Evolutionary conservation across 2,797 vertebrate genomes (phyloP).

Genomic region (Denticeps clupeoides): DNA sequence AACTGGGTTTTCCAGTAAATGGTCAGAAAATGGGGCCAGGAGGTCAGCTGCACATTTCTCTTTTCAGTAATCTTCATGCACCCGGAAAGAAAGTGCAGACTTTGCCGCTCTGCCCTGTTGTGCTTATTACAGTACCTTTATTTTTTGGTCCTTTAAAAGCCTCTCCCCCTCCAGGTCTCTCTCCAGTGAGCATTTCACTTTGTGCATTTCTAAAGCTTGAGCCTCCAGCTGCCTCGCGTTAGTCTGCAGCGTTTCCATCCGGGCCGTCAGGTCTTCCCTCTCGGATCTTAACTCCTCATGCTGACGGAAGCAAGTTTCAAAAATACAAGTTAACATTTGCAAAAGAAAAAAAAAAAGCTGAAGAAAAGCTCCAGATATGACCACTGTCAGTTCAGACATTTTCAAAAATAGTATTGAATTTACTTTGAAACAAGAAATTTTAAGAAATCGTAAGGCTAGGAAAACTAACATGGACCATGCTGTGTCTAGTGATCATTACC

Average conservation of each 20-base stretch:
- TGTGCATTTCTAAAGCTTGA: constrained; percentile 74
- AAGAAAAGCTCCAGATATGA: background rate
- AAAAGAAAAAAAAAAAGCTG: background rate
- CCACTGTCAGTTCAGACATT: no score
- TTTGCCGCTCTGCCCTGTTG: background rate
- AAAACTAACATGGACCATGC: no score
- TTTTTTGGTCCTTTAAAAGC: constrained; percentile 79
- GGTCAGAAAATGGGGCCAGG: no score
- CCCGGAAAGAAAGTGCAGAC: background rate
- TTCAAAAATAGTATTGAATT: no score
- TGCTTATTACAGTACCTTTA: constrained; percentile 62
- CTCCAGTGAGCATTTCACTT: constrained; percentile 58
- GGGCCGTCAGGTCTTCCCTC: constrained; percentile 71
- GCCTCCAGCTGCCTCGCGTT: constrained; percentile 70
- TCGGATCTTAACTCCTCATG: constrained; percentile 64
- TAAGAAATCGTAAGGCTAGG: no score
- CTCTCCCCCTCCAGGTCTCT: constrained; percentile 78
- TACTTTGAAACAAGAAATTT: no score
- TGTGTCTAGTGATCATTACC: no score
- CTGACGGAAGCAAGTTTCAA: constrained; percentile 40
- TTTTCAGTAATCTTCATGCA: no score
- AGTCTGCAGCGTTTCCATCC: constrained; percentile 66
- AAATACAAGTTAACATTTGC: background rate
- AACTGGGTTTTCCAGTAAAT: no score
- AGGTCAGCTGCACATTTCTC: no score